phyloP scores from a whole-genome alignment of 2,888 invertebrate species.

The Amiota minor region DNA sequence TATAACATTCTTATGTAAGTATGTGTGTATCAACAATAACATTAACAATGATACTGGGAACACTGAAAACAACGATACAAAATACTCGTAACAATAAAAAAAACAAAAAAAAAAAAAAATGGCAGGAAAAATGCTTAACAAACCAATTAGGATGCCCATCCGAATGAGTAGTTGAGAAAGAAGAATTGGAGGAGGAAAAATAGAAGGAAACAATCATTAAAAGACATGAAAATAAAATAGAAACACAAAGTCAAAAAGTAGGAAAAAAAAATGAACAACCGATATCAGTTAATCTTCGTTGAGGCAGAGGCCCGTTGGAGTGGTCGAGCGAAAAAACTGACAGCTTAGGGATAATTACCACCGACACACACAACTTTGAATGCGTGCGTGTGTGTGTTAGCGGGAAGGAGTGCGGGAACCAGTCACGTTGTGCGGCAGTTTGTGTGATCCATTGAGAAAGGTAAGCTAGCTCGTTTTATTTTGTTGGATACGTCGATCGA shows the following conservation, averaged over 20 bases:
- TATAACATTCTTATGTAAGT: too few relatives aligned
- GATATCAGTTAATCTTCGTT: constrained; percentile 48
- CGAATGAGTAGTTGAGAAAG: constrained; percentile 7
- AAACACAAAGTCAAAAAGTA: constrained; percentile 34
- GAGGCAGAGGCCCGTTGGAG: constrained; percentile 32
- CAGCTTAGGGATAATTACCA: constrained; percentile 66
- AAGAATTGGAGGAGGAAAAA: constrained; percentile 42
- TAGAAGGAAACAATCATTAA: constrained; percentile 56
- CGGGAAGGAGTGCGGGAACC: constrained; percentile 19
- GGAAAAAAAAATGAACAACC: constrained; percentile 34
- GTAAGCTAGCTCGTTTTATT: constrained; percentile 36
- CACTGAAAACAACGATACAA: constrained; percentile 39
- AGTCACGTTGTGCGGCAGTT: constrained; percentile 52
- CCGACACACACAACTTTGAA: constrained; percentile 41
- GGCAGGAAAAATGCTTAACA: constrained; percentile 55
- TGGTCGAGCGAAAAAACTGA: constrained; percentile 63
- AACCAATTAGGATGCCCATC: constrained; percentile 62
- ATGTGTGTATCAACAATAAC: neutral
- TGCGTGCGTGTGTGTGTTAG: constrained; percentile 23
- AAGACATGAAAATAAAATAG: constrained; percentile 46
- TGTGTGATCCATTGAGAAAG: constrained; percentile 64
- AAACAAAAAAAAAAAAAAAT: too few relatives aligned
- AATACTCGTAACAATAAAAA: constrained; percentile 41
- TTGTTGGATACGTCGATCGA: constrained; percentile 45
- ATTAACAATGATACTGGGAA: neutral